Base-by-base conservation (phyloP, 2,797 vertebrate species). In the Lemur catta region DNA sequence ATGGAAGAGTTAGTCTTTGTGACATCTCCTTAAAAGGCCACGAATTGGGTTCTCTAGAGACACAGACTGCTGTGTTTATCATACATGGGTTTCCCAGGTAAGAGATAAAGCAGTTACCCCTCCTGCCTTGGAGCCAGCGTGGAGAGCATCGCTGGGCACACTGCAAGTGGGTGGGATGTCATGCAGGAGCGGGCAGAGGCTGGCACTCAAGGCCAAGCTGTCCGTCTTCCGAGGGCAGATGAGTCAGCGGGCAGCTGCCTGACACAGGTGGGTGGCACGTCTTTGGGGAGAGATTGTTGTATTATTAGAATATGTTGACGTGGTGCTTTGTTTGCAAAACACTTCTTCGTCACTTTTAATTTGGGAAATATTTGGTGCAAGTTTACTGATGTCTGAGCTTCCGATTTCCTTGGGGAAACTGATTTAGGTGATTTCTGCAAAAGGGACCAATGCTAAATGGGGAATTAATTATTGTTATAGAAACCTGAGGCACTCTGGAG, bases 241-340 rank as follows among this genome's bases (percentile, higher is more conserved):
- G 93, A 85, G 57, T 92, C 96, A 79, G 75, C 46, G 2, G 71
- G 93, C 67, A 69, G 67, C 84, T 69, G 48, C 38, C 48, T 33
- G 46, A 75, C 41, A 65, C 90, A 35, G 84, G 75, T 55, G 26
- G 0, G 17, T 1, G 7, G 65, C 30, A 43, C 1, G 0, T 48
- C 93, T 93, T 61, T 33, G 50, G 93, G 78, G 80, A 91, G 63
- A 84, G 69, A 26, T 7, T 1, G 18, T 26, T 59, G 84, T 81
- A 94, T 93, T 95, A 76, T 86, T 82, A 80, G 92, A 95, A 95
- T 74, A 41, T 76, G 82, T 69, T 65, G 74, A 78, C 4, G 8
- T 63, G 79, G 78, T 50, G 41, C 79, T 95, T 43, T 57, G 63
- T 81, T 89, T 84, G 93, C 93, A 96, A 92, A 97, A 86, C 14